These are phyloP conservation scores for Pseudococcus jackbeardsleyi DNA, from an alignment of 2,888 invertebrate genomes.

Conservation along the genomic window DNA sequence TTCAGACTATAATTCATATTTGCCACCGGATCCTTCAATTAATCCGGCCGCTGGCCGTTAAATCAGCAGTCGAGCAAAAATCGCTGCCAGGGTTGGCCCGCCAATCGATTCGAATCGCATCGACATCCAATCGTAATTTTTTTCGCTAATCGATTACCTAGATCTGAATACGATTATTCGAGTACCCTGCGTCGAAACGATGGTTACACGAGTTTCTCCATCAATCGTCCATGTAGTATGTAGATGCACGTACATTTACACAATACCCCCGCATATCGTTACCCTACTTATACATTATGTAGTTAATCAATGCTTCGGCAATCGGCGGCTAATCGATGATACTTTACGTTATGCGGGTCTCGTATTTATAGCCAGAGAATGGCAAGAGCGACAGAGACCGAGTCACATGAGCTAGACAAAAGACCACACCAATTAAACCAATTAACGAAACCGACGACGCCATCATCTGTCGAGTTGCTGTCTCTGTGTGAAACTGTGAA, in stretches of 20 bases:
- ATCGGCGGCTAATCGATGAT: constrained; percentile 11
- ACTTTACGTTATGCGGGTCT: background rate
- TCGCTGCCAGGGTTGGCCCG: background rate
- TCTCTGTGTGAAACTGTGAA: background rate
- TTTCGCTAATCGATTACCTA: constrained; percentile 14
- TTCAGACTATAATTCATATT: too few relatives aligned
- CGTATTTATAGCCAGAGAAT: background rate
- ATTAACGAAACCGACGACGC: background rate
- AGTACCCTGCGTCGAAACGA: background rate
- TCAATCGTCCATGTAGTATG: background rate
- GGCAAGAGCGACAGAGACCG: background rate
- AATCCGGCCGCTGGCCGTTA: background rate
- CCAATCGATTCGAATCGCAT: background rate
- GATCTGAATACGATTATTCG: background rate
- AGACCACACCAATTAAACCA: background rate
- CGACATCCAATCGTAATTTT: background rate
- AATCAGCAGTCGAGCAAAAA: background rate
- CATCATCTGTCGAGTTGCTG: background rate
- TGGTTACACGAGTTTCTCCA: background rate
- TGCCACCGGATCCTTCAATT: background rate
- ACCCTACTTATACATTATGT: constrained; percentile 18
- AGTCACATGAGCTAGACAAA: background rate
- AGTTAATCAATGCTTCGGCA: background rate
- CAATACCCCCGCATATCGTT: constrained; percentile 11
- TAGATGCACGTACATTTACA: background rate